Conservation (phyloP, 2,888 invertebrate genomes). For the Helleia helle region DNA sequence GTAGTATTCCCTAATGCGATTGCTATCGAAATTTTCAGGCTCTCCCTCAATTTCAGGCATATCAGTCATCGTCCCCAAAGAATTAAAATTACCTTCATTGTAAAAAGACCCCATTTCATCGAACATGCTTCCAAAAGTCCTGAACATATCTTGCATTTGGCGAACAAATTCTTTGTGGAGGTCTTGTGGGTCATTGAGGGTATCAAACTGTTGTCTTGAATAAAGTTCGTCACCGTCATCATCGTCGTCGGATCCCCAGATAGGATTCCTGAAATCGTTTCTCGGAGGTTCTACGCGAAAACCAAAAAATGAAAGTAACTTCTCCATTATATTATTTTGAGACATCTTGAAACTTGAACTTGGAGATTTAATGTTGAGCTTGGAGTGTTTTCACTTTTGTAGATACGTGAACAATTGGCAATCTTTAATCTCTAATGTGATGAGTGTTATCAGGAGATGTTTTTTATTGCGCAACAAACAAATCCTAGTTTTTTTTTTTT, state of each 20-base stretch:
- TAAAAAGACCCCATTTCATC: constrained; percentile 48
- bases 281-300: constrained; percentile 40
- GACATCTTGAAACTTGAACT: constrained; percentile 25
- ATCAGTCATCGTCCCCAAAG: constrained; percentile 23
- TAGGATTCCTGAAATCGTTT: constrained; percentile 64
- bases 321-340: constrained; percentile 42
- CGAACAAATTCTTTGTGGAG: constrained; percentile 44
- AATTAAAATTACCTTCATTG: constrained; percentile 32
- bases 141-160: constrained; percentile 55
- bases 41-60: constrained; percentile 16
- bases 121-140: constrained; percentile 47
- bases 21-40: constrained; percentile 33
- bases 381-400: constrained; percentile 14
- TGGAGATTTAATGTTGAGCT: too few species aligned
- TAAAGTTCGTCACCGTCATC: constrained; percentile 58
- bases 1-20: constrained; percentile 52
- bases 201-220: constrained; percentile 36
- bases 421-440: constrained; percentile 15
- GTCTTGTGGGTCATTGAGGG: constrained; percentile 30
- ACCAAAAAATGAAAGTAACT: constrained; percentile 49
- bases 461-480: constrained; percentile 51
- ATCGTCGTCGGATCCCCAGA: constrained; percentile 60
- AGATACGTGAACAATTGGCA: constrained; percentile 13
- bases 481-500: too few species aligned
- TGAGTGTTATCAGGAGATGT: too few species aligned